Conservation (phyloP, 2,797 vertebrate species). For the Anguilla marmorata region DNA sequence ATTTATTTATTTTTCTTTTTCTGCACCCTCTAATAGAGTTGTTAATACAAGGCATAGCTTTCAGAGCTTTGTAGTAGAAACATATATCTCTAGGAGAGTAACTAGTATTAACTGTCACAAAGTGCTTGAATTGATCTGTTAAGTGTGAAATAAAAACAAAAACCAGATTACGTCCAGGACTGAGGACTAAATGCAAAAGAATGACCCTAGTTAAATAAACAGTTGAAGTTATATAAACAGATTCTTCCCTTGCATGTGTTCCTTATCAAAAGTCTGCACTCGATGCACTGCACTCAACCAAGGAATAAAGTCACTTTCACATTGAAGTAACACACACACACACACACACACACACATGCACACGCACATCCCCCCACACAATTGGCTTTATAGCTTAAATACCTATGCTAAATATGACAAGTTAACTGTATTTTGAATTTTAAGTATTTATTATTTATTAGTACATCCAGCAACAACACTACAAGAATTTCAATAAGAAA, state of each 20-base stretch:
- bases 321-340: not conserved
- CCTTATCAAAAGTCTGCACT: slow-evolving; percentile 16
- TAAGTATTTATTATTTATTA: too few species aligned
- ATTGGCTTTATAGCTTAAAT: not conserved
- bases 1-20: not conserved
- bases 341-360: not conserved
- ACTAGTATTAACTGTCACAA: not conserved
- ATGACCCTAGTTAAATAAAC: too few species aligned
- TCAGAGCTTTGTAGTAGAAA: not conserved
- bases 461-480: too few species aligned
- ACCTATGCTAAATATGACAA: not conserved
- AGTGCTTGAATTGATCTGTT: not conserved
- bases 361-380: slow-evolving; percentile 1
- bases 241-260: not conserved
- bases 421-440: not conserved
- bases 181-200: too few species aligned
- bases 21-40: not conserved
- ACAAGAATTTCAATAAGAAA: too few species aligned
- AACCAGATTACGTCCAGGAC: too few species aligned
- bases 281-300: not conserved
- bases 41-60: not conserved
- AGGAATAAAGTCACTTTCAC: not conserved
- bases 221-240: not conserved
- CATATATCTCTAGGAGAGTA: not conserved
- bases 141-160: not conserved